Base-by-base conservation (phyloP, 1,140 invertebrate species). In the Eupristina koningsbergeri region DNA sequence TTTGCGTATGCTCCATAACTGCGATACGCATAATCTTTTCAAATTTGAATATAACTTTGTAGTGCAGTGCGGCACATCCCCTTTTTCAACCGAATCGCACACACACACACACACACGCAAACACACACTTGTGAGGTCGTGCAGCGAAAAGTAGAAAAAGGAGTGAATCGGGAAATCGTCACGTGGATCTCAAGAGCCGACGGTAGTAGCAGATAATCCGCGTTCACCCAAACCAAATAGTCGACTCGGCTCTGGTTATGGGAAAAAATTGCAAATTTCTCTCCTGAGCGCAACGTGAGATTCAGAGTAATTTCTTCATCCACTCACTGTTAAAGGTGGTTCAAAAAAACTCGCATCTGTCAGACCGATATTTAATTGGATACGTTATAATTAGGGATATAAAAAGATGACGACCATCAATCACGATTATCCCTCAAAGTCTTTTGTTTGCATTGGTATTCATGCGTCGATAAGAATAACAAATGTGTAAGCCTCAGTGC, bases 141-240 rank as follows among this genome's bases (percentile, higher is more conserved):
- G 34, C 29, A 11, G 50, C 3, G 26, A 6, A 64, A 45, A 22
- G 45, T 29, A 58, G 34, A 58, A 41, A 81, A 81, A 81, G 29
- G 17, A 81, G 50, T 45, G 15, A 67, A 64, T 47, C 74, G 63
- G 19, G 2, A 76, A 34, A 84, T 84, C 82, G 82, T 79, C 76
- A 74, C 76, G 82, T 74, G 82, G 82, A 84, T 84, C 82, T 84
- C 45, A 39, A 64, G 53, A 63, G 29, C 36, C 74, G 34, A 15
- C n/a, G 31, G 13, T 53, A 76, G 45, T 36, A 26, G 3, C 34
- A 50, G 67, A 74, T 79, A 79, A 84, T 84, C 82, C 69, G 34
- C 9, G 26, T 17, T 36, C 31, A 39, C 36, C 34, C 7, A n/a
- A 47, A 47, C 63, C 41, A 67, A 67, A 80, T 67, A 69, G 61